Conservation (phyloP, 2,113 vertebrate species). For the Perca flavescens region DNA sequence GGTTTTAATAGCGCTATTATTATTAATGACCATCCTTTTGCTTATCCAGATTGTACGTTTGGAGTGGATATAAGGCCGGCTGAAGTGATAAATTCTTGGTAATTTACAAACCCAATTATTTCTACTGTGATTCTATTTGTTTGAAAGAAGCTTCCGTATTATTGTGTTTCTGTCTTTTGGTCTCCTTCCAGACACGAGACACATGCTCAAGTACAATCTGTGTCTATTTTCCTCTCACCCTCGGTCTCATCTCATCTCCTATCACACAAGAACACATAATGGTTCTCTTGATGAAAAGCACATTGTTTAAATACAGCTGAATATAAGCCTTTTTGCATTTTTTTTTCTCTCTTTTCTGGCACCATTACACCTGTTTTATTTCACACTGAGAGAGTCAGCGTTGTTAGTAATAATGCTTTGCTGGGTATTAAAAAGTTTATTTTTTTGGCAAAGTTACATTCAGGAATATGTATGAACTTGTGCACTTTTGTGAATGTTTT, state of each 20-base stretch:
- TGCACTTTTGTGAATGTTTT: constrained; percentile 26
- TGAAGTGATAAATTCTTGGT: constrained; percentile 85
- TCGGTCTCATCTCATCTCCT: constrained; percentile 11
- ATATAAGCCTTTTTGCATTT: constrained; percentile 10
- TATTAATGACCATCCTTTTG: constrained; percentile 89
- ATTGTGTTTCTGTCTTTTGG: constrained; percentile 43
- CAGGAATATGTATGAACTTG: constrained; percentile 24
- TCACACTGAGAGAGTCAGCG: constrained; percentile 19
- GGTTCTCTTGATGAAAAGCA: constrained; percentile 12
- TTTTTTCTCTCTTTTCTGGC: constrained; percentile 16
- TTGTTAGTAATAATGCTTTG: constrained; percentile 7
- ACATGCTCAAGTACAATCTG: neutral
- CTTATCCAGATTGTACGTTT: constrained; percentile 83
- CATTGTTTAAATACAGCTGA: neutral
- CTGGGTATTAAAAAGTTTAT: constrained; percentile 10
- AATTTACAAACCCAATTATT: constrained; percentile 92
- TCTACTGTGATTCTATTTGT: constrained; percentile 86
- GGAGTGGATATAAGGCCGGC: constrained; percentile 76
- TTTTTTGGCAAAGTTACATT: constrained; percentile 21
- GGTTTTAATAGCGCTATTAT: constrained; percentile 92
- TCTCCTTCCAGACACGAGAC: constrained; percentile 17
- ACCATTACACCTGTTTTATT: constrained; percentile 42
- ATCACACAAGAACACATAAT: constrained; percentile 32
- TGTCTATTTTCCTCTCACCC: neutral
- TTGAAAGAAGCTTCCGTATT: constrained; percentile 68